Base-by-base conservation (phyloP, 2,888 invertebrate species). In the Platypus cylindrus region DNA sequence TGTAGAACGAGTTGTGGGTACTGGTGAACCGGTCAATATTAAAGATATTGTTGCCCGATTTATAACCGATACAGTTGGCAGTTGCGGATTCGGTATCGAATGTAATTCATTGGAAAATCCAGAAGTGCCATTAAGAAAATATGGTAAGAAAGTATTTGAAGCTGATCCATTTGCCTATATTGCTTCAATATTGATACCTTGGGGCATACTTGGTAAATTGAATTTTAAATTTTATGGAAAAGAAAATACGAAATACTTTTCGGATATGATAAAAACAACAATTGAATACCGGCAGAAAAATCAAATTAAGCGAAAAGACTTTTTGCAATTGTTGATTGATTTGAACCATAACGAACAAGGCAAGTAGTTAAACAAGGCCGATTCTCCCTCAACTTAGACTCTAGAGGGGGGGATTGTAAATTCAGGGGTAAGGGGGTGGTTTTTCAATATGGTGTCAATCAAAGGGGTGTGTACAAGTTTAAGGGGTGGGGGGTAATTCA, bases 51-150 rank as follows among this genome's bases (percentile, higher is more conserved):
- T 66, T 41, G 67, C 66, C 2, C 65, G 64, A 41, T 71, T 66
- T 45, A 62, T 69, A 1, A 69, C 70, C 60, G 71, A 71, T 46
- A 65, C 71, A 3, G 68, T 72, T 12, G 70, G 68, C 1, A 66
- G 64, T 27, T 65, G 68, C 30, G 71, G 68, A 8, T 73, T 71
- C 48, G 71, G 71, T 17, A 58, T 72, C 3, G 66, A 70, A 41
- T 66, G 67, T 40, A 66, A 71, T 45, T 65, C 67, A 17, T 63
- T 71, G 32, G 59, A 62, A 30, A 61, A 67, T 49, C 57, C 64
- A 0, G 55, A 66, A 37, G 64, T 67, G 0, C 64, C 66, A 38
- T 71, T 71, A 51, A 31, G 15, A 14, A 2, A 5, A 3, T 34
- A 34, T 18, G 34, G 34, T 5, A 26, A 7, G n/a, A 34, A 28